Evolutionary conservation across 1,140 invertebrate species (phyloP), one percentile per base, ranked within the genome.

Genomic region (Drosophila sucinea): DNA sequence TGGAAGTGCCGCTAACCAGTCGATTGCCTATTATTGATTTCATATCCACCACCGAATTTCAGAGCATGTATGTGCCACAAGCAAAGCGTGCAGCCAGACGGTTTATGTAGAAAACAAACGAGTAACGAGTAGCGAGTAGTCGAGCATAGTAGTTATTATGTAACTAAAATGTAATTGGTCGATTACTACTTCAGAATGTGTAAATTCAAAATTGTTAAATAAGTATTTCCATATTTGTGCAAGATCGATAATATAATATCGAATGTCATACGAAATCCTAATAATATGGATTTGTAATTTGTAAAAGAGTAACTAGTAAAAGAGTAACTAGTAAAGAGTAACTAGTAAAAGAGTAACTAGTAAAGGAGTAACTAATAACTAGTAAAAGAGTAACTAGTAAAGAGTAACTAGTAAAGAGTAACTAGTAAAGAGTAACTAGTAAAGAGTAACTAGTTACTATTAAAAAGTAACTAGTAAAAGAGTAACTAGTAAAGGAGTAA

Each of bases 1-100:
- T 81, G 5, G 65, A 76, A 25, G 75, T 86, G 11, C 82, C 82
- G 2, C 57, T 86, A 10, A 65, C 70, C 30, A 67, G 29, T 5
- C 83, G 70, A n/a, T 32, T 87, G 65, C 79, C 83, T 55, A 83
- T 86, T 67, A 87, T 87, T 29, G 83, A 86, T 35, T 79, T 79
- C 11, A 86, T 83, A 10, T 86, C 83, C 7, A 87, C 83, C 17
- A 66, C 71, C n/a, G 83, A 87, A 33, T 86, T 86, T n/a, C 69
- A 76, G 2, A 71, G 55, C 1, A 71, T 83, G 73, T 51, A 40
- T 8, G 25, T 11, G 10, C 11, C 62, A 1, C 38, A 8, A 5
- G 2, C 44, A 8, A 41, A 67, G 17, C 47, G 4, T 3, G 1
- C 44, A 27, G 23, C 44, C 1, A 61, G 56, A n/a, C 64, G 41